These are phyloP conservation scores for Clistopyga incitator DNA, from an alignment of 2,888 invertebrate genomes.

Conservation along the genomic window DNA sequence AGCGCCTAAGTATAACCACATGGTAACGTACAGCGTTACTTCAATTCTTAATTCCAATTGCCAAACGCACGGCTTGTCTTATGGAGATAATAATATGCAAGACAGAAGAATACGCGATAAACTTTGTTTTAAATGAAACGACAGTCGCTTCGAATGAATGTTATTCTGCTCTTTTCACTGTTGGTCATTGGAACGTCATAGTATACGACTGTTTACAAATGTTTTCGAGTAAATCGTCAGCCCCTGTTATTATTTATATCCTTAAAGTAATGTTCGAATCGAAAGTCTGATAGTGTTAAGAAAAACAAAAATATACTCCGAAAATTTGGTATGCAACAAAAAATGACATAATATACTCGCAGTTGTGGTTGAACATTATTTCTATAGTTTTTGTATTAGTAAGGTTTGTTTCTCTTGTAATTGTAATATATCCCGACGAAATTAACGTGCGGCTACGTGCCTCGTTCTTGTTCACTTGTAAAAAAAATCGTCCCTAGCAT, in stretches of 20 bases:
- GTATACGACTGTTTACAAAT: slow-evolving; percentile 12
- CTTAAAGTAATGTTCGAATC: slow-evolving; percentile 33
- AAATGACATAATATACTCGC: slow-evolving; percentile 7
- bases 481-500: slow-evolving; percentile 15
- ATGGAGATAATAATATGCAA: slow-evolving; percentile 8
- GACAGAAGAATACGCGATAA: not conserved
- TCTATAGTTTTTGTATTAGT: not conserved
- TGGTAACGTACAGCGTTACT: slow-evolving; percentile 21
- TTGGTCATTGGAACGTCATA: not conserved
- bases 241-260: slow-evolving; percentile 45
- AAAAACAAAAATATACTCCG: slow-evolving; percentile 18
- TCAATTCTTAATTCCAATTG: slow-evolving; percentile 57
- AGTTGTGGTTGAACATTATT: not conserved
- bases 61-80: slow-evolving; percentile 45
- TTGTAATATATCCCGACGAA: slow-evolving; percentile 15
- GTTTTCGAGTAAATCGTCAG: not conserved
- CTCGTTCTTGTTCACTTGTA: slow-evolving; percentile 6
- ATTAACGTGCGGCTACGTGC: slow-evolving; percentile 19
- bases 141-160: slow-evolving; percentile 1
- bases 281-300: slow-evolving; percentile 65
- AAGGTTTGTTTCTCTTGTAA: slow-evolving; percentile 4
- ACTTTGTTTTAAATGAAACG: not conserved
- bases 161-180: not conserved
- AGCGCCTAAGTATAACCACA: slow-evolving; percentile 12
- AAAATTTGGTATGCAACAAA: slow-evolving; percentile 4